phyloP scores from a whole-genome alignment of 2,797 vertebrate species.

The Leucoraja ocellata region DNA sequence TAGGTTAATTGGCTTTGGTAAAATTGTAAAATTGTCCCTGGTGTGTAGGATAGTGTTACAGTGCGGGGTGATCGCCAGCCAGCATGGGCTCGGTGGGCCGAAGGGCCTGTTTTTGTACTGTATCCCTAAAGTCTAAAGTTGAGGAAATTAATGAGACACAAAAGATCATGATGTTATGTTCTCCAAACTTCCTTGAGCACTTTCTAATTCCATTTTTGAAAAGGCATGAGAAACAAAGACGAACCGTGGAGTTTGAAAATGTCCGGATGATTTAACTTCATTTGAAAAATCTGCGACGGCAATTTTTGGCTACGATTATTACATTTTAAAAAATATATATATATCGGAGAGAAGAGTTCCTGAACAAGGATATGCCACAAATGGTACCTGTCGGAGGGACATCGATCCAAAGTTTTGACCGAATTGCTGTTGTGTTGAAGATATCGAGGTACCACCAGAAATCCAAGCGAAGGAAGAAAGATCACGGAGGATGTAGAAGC shows the following conservation, averaged over 20 bases:
- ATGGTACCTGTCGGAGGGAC: background rate
- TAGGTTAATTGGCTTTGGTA: no score
- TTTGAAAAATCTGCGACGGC: no score
- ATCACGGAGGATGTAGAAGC: background rate
- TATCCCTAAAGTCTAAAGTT: no score
- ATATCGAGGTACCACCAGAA: background rate
- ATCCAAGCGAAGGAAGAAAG: background rate
- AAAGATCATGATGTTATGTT: background rate
- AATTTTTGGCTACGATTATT: background rate
- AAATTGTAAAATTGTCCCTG: no score
- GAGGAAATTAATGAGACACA: background rate
- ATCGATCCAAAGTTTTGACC: background rate
- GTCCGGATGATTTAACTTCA: background rate
- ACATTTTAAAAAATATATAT: no score
- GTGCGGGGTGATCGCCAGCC: no score
- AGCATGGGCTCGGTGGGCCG: no score
- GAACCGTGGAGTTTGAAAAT: background rate
- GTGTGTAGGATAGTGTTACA: no score
- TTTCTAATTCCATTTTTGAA: background rate
- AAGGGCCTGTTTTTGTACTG: no score
- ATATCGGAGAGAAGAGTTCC: background rate
- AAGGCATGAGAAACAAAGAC: background rate
- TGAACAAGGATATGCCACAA: background rate
- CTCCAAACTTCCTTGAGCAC: background rate
- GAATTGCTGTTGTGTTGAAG: background rate